These are phyloP conservation scores for Turritopsis rubra DNA, from an alignment of 30 jellyfish, hydroid and myxozoan genomes.

Conservation along the genomic window DNA sequence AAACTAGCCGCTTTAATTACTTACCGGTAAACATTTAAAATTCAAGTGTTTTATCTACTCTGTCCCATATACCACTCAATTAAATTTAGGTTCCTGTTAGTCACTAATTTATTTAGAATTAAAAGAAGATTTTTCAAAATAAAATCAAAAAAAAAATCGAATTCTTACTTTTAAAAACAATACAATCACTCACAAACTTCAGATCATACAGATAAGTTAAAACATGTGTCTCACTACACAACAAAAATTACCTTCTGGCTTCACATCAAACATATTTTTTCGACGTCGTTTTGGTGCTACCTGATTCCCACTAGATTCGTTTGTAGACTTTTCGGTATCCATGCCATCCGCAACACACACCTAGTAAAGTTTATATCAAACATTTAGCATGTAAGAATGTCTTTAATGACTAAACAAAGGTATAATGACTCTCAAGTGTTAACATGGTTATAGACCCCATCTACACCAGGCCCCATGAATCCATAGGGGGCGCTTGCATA, in stretches of 20 bases:
- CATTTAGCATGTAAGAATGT: too few relatives aligned
- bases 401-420: too few relatives aligned
- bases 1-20: too few relatives aligned
- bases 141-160: not conserved
- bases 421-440: too few relatives aligned
- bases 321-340: slow-evolving; percentile 8
- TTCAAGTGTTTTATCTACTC: too few relatives aligned
- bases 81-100: not conserved
- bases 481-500: too few relatives aligned
- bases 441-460: too few relatives aligned
- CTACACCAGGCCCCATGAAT: too few relatives aligned
- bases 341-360: not conserved
- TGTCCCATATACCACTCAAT: not conserved
- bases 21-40: not conserved
- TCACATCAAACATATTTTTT: slow-evolving; percentile 94
- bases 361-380: not conserved
- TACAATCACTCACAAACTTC: not conserved
- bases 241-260: slow-evolving; percentile 71
- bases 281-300: slow-evolving; percentile 37
- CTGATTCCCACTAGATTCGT: slow-evolving; percentile 12
- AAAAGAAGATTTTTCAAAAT: not conserved
- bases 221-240: not conserved
- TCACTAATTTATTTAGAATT: not conserved
- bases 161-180: not conserved
- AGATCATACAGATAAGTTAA: not conserved